phyloP scores from a whole-genome alignment of 64 coral and sea anemone species.

The Astreopora myriophthalma region DNA sequence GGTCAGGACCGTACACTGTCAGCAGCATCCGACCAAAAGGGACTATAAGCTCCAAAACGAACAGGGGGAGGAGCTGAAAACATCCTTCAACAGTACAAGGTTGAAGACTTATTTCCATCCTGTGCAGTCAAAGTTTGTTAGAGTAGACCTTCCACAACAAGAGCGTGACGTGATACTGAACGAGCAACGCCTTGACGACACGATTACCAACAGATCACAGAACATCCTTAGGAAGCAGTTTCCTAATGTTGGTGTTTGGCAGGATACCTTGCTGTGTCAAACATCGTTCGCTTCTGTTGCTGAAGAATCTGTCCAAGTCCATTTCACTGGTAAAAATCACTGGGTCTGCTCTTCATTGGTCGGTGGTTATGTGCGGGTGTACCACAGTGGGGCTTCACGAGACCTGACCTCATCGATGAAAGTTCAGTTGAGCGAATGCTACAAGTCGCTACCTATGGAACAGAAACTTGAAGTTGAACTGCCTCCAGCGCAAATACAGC shows the following conservation, averaged over 20 bases:
- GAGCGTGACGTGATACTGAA: not conserved
- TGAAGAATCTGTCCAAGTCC: slow-evolving; percentile 1
- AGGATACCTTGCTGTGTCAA: not conserved
- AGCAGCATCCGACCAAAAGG: not conserved
- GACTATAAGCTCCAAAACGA: not conserved
- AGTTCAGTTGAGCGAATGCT: not conserved
- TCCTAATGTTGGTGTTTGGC: not conserved
- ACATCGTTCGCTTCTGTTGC: not conserved
- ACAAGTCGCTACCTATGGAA: not conserved
- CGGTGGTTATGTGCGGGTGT: not conserved
- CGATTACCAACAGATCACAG: not conserved
- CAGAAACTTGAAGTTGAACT: slow-evolving; percentile 6
- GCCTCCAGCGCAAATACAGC: not conserved
- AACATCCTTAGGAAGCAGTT: not conserved
- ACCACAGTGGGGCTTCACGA: not conserved
- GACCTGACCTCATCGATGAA: not conserved
- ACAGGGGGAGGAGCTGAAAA: not conserved
- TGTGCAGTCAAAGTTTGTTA: not conserved
- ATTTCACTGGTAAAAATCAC: not conserved
- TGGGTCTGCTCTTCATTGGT: not conserved
- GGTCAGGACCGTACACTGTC: not conserved
- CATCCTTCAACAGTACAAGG: not conserved
- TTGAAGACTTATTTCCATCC: not conserved
- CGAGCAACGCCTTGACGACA: not conserved
- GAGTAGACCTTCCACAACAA: not conserved